Evolutionary conservation across 2,113 vertebrate species (phyloP), one percentile per base, ranked within the genome.

Genomic region (Paradoxurus hermaphroditus): DNA sequence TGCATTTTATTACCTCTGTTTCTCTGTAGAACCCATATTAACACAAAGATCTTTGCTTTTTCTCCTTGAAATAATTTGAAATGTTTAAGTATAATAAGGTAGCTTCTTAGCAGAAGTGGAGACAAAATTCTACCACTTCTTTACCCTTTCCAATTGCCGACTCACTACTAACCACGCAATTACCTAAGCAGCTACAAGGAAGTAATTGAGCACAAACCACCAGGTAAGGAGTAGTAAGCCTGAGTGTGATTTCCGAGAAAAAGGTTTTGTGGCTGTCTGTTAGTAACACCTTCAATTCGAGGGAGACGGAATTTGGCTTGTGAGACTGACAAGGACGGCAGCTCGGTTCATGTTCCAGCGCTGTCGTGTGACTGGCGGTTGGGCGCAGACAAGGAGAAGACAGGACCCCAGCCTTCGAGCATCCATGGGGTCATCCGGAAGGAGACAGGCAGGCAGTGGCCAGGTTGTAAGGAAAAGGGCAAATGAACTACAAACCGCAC

Each of bases 331-430:
- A 21, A 23, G 34, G 29, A 27, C 34, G 7, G 36, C 31, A 31
- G 15, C 21, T 12, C 9, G 4, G 14, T 89, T 25, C 18, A 31
- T 4, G 21, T 31, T 41, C 11, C 10, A 41, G 25, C 18, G 7
- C 12, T 62, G 27, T 1, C 4, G 23, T 41, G 18, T 31, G 46
- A 14, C 13, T 34, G 4, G 12, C 5, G 2, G 5, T 23, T 10
- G 18, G 13, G 7, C 7, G 25, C 23, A 39, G 16, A 16, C 9
- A 19, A 18, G n/a, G 12, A 27, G 86, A 41, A 62, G 72, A 18
- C 3, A 12, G 56, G 56, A 63, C 15, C 29, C 72, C 25, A 9
- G 41, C 29, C 41, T 5, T 12, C 4, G 31, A 16, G 9, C 21
- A 36, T 16, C 25, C n/a, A 2, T 8, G 7, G 39, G 12, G 14